Evolutionary conservation across 2,888 invertebrate species (phyloP).

Genomic region (Rotaria sp.): DNA sequence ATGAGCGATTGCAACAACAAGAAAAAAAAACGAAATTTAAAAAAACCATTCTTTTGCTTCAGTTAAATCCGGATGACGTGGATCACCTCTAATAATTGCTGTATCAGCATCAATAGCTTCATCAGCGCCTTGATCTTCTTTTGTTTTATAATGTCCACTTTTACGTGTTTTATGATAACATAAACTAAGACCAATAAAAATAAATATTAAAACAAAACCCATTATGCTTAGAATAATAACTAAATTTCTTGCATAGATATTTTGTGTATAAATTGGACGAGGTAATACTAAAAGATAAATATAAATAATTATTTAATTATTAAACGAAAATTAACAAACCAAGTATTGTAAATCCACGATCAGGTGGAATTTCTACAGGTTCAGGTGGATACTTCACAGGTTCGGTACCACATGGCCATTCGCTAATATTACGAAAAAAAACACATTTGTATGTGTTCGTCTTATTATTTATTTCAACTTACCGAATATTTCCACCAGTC

Average conservation of each 20-base stretch:
- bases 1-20: neutral
- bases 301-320: neutral
- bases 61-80: conserved; percentile 76
- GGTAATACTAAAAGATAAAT: neutral
- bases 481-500: conserved; percentile 3
- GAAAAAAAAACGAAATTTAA: conserved; percentile 55
- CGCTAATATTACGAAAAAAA: conserved; percentile 57
- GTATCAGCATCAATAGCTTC: conserved; percentile 82
- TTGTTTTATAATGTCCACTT: conserved; percentile 88
- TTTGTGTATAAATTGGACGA: neutral
- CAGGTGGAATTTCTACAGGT: conserved; percentile 72
- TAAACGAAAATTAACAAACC: neutral
- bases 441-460: too few species aligned
- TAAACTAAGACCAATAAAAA: conserved; percentile 45
- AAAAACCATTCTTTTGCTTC: conserved; percentile 89
- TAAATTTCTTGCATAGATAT: neutral
- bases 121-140: conserved; percentile 91
- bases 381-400: conserved; percentile 86
- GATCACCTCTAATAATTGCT: conserved; percentile 81
- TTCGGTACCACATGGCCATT: conserved; percentile 93
- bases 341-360: conserved; percentile 42
- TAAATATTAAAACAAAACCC: conserved; percentile 44
- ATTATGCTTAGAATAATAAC: neutral
- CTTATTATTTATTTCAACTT: conserved; percentile 42
- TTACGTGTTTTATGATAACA: conserved; percentile 58